Percentiles rank a stretch among this genome's conserved stretches.
Conservation (phyloP, 2,113 vertebrate species). For the Gasterosteus aculeatus region DNA sequence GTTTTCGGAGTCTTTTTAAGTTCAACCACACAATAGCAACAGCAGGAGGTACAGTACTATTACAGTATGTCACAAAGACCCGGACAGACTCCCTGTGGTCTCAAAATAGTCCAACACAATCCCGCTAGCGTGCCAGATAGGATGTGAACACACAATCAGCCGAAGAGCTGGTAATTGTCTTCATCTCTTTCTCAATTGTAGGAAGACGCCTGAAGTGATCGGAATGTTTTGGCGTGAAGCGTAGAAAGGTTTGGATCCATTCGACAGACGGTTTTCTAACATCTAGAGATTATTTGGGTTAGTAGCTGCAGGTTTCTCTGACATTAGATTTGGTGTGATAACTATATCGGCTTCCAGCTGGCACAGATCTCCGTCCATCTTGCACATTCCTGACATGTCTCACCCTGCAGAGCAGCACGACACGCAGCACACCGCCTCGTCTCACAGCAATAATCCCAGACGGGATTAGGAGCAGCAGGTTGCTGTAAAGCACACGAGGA, state of each 20-base stretch:
- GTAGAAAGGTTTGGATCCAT: background rate
- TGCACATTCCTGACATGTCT: conserved; percentile 43
- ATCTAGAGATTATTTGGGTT: background rate
- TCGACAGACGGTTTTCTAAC: background rate
- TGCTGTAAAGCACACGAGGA: too few species aligned
- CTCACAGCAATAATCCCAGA: background rate
- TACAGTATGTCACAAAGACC: background rate
- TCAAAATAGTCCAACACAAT: conserved; percentile 5
- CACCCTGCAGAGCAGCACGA: conserved; percentile 15
- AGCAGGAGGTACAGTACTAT: background rate
- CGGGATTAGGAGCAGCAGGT: too few species aligned
- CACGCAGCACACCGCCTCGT: conserved; percentile 1
- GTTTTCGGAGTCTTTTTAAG: conserved; percentile 23
- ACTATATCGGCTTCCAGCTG: background rate
- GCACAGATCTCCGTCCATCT: background rate
- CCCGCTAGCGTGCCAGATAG: conserved; percentile 13
- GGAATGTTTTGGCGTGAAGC: background rate
- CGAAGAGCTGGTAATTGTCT: background rate
- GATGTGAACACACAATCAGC: conserved; percentile 35
- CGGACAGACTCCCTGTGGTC: background rate
- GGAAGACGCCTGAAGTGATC: conserved; percentile 20
- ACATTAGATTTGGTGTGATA: background rate
- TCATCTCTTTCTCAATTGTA: background rate
- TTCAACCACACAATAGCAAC: conserved; percentile 47
- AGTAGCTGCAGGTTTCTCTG: background rate